Conservation (phyloP, 64 coral and sea anemone genomes). For the Catalaphyllia jardinei region DNA sequence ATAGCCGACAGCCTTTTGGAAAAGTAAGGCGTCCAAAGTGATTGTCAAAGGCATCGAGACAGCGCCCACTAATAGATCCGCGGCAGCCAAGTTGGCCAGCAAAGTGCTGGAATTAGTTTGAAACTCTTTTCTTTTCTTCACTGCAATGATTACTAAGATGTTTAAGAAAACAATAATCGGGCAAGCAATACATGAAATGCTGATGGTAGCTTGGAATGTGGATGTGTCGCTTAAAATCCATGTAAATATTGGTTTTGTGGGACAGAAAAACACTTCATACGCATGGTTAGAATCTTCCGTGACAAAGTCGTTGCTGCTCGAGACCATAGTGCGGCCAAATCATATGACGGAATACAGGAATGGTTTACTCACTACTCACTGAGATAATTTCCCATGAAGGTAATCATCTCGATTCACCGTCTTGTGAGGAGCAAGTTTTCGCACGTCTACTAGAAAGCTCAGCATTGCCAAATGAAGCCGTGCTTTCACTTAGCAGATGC, state of each 20-base stretch:
- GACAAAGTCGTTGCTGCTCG: neutral
- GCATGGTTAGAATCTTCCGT: neutral
- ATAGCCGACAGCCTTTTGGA: neutral
- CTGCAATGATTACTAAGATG: constrained; percentile 1
- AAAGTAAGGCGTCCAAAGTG: neutral
- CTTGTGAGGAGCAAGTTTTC: no score
- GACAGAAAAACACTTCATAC: neutral
- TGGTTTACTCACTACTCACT: neutral
- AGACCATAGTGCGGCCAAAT: neutral
- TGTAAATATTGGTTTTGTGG: neutral
- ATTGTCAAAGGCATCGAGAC: constrained; percentile 2
- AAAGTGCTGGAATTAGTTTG: constrained; percentile 23
- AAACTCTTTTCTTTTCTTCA: neutral
- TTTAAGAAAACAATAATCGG: neutral
- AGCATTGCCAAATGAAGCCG: no score
- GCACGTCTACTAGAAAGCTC: no score
- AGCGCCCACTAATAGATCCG: neutral
- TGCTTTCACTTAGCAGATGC: no score
- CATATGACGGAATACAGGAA: neutral
- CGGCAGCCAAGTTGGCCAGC: constrained; percentile 2
- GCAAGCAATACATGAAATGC: neutral
- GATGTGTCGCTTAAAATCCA: constrained; percentile 20
- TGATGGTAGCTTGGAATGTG: neutral
- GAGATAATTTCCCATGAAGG: neutral
- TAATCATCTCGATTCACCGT: no score